Percentiles rank a stretch among this genome's conserved stretches.
These are phyloP conservation scores for Rhaphigaster nebulosa DNA, from an alignment of 2,888 invertebrate genomes.

Conservation along the genomic window DNA sequence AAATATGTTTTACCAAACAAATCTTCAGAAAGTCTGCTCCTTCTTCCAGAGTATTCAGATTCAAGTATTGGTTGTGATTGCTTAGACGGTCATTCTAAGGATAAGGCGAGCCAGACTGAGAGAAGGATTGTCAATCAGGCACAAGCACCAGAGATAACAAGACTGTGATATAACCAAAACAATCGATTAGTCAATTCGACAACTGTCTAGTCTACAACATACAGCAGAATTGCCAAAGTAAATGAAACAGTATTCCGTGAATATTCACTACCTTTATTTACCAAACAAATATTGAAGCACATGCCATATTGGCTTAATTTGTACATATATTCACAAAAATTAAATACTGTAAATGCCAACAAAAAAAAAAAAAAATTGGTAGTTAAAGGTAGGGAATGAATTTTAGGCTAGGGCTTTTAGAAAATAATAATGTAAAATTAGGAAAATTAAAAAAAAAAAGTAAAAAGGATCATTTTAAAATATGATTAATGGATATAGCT, in stretches of 20 bases:
- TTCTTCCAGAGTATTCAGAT: conserved; percentile 79
- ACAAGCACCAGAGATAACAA: conserved; percentile 67
- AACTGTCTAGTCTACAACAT: conserved; percentile 62
- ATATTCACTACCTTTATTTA: conserved; percentile 42
- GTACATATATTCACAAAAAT: conserved; percentile 38
- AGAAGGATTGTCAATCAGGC: conserved; percentile 66
- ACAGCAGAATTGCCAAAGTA: conserved; percentile 58
- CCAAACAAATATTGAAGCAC: conserved; percentile 38
- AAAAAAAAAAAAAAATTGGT: conserved; percentile 35
- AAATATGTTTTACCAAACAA: conserved; percentile 78
- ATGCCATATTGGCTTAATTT: conserved; percentile 27
- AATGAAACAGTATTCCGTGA: conserved; percentile 50
- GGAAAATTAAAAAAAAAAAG: background rate
- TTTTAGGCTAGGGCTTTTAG: conserved; percentile 44
- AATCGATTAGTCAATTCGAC: conserved; percentile 64
- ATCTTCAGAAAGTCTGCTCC: conserved; percentile 84
- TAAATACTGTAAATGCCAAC: conserved; percentile 8
- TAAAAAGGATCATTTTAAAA: background rate
- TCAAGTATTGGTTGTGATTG: conserved; percentile 82
- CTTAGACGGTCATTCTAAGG: conserved; percentile 69
- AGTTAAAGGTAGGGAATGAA: conserved; percentile 49
- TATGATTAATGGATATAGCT: background rate
- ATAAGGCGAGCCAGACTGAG: conserved; percentile 67
- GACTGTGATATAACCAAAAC: conserved; percentile 66
- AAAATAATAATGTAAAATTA: background rate